Evolutionary conservation across 2,113 vertebrate genomes (phyloP), one percentile per base, ranked within the genome.

Genomic region (Acanthochromis polyacanthus): DNA sequence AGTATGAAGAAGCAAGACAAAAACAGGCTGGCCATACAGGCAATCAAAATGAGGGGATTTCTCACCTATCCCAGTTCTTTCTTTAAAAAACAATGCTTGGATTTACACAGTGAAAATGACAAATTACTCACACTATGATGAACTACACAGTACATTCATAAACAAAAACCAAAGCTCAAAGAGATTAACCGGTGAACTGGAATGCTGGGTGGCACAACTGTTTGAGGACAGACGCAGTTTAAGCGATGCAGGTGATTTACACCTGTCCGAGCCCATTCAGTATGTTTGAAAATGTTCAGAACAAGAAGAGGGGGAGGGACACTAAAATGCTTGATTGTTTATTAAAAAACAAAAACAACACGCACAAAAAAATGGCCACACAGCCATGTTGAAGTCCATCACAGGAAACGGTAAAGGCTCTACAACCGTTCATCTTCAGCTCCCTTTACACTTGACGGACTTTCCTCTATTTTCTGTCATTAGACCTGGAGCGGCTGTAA

Each of bases 401-500:
- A 76, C 66, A 53, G 50, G 66, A 87, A 91, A 90, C 73, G 67
- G 74, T n/a, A 59, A 73, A 52, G 45, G 46, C 61, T 58, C 59
- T 78, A 75, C 14, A 80, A 89, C 74, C 22, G 83, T 87, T 83
- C 59, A 62, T 74, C 72, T 68, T 78, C 72, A 28, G 58, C 74
- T 87, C 78, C 84, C 68, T 83, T 82, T 59, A 40, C 45, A 79
- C 68, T 43, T 63, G 53, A 78, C 71, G 67, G 72, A 67, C 7
- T 17, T 62, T 46, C 59, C 51, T 73, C 85, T 95, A 99, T 81
- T 97, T 99, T 88, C 98, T 96, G 86, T 99, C 98, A 70, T 96
- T 97, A 72, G 98, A 99, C 94, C 98, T 97, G 94, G 98, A 99
- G 75, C 97, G 97, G 91, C 98, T 99, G 75, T 11, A 56, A 60